These are phyloP conservation scores for Macrosiphum euphorbiae DNA, from an alignment of 2,888 invertebrate species.

Conservation along the genomic window DNA sequence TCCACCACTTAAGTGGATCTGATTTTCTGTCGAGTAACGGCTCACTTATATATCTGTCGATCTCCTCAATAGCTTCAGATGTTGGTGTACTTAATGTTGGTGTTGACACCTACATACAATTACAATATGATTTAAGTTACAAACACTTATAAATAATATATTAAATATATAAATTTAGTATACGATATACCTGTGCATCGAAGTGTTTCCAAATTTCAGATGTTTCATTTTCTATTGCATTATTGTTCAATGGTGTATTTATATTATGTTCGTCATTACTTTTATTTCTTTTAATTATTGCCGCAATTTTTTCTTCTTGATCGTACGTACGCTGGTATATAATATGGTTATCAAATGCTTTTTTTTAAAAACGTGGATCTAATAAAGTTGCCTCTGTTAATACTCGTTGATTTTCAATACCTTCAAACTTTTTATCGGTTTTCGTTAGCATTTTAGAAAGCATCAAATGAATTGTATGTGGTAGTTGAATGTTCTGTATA, in stretches of 20 bases:
- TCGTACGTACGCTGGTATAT: constrained; percentile 47
- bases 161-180: constrained; percentile 35
- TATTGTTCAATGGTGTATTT: constrained; percentile 32
- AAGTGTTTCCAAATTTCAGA: constrained; percentile 46
- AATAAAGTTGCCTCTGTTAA: constrained; percentile 64
- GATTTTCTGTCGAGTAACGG: constrained; percentile 21
- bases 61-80: too few species aligned
- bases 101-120: constrained; percentile 64
- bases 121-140: constrained; percentile 34
- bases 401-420: constrained; percentile 63
- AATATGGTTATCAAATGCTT: constrained; percentile 47
- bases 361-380: constrained; percentile 64
- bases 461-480: constrained; percentile 39
- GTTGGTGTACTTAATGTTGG: constrained; percentile 65
- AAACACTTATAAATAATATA: constrained; percentile 19
- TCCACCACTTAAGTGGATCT: constrained; percentile 67
- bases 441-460: constrained; percentile 60
- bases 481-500: constrained; percentile 40
- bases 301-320: constrained; percentile 34
- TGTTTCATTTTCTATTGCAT: constrained; percentile 36
- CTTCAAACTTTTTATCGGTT: constrained; percentile 62
- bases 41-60: too few species aligned
- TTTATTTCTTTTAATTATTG: constrained; percentile 47
- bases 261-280: constrained; percentile 38
- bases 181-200: constrained; percentile 43